A percentile compares a stretch with the other conserved stretches of the same genome.
phyloP scores from a whole-genome alignment of 2,888 invertebrate species.

The Acrocyrtus sp. region DNA sequence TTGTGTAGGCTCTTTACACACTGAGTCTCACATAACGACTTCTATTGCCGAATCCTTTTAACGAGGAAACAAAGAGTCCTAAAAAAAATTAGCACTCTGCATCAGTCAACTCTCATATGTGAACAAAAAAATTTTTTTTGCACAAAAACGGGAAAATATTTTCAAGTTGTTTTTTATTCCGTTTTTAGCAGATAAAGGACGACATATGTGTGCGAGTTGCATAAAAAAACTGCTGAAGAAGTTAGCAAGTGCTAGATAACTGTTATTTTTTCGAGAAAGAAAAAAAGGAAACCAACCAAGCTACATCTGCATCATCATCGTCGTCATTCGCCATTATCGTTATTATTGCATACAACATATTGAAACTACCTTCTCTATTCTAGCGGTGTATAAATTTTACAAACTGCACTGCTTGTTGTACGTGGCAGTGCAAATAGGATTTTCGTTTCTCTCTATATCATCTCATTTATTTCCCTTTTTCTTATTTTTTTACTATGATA shows the following conservation, averaged over 20 bases:
- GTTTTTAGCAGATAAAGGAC: constrained; percentile 43
- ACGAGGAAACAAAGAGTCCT: too few species aligned
- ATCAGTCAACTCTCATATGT: neutral
- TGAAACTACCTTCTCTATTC: neutral
- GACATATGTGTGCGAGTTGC: constrained; percentile 25
- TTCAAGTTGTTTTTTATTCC: constrained; percentile 42
- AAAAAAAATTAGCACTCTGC: neutral
- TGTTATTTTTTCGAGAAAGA: constrained; percentile 38
- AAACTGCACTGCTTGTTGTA: neutral
- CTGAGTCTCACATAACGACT: too few species aligned
- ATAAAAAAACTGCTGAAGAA: constrained; percentile 23
- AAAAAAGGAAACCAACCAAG: constrained; percentile 41
- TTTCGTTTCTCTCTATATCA: neutral
- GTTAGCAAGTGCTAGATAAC: constrained; percentile 38
- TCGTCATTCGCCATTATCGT: constrained; percentile 3
- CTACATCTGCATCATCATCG: constrained; percentile 12
- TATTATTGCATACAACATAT: too few species aligned
- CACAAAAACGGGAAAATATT: constrained; percentile 49
- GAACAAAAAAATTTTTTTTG: constrained; percentile 21
- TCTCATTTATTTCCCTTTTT: neutral
- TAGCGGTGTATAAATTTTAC: constrained; percentile 4
- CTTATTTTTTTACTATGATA: too few species aligned
- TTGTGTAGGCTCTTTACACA: too few species aligned
- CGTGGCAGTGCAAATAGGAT: neutral
- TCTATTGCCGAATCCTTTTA: too few species aligned